Evolutionary conservation across 2,888 invertebrate genomes (phyloP), one percentile per base, ranked within the genome.

Genomic region (Julus scandinavius): DNA sequence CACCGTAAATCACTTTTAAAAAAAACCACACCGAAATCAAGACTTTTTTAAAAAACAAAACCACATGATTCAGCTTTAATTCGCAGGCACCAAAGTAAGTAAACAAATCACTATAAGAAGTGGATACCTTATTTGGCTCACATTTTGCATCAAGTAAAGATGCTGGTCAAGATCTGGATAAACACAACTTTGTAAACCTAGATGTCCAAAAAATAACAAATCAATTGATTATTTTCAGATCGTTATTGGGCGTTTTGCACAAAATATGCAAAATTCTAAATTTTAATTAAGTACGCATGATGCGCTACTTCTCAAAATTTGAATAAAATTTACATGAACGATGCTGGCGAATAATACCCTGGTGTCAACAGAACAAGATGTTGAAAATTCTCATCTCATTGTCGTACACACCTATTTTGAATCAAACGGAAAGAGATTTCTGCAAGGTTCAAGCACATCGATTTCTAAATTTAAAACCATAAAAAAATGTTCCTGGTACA

Each of bases 11-110:
- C 29, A 29, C 29, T 29, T 29, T 29, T n/a, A n/a, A n/a, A 29
- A 29, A 29, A 29, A 29, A 29, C 1, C 29, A 29, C 29, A 29
- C 29, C 29, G 29, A 29, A 29, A 29, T 29, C 29, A 29, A 29
- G 29, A 29, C n/a, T 7, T 50, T 50, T 50, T 72, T 72, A 29
- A 11, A 29, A 11, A 72, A 72, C 72, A 72, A 72, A 72, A 29
- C 29, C n/a, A 20, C 72, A 72, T n/a, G 72, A 72, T 29, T 72
- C 29, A 72, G 9, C 72, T 72, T 72, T 72, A 72, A 72, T 72
- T 72, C 29, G 29, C 29, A 72, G 29, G 72, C 72, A 20, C 72
- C 29, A 29, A 72, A 9, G 6, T 72, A 72, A 9, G 6, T 72
- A n/a, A 58, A 72, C 72, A 72, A 50, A 72, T 72, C 72, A n/a